These are phyloP conservation scores for Noturus placidus DNA, from an alignment of 2,113 vertebrate genomes.

Conservation along the genomic window DNA sequence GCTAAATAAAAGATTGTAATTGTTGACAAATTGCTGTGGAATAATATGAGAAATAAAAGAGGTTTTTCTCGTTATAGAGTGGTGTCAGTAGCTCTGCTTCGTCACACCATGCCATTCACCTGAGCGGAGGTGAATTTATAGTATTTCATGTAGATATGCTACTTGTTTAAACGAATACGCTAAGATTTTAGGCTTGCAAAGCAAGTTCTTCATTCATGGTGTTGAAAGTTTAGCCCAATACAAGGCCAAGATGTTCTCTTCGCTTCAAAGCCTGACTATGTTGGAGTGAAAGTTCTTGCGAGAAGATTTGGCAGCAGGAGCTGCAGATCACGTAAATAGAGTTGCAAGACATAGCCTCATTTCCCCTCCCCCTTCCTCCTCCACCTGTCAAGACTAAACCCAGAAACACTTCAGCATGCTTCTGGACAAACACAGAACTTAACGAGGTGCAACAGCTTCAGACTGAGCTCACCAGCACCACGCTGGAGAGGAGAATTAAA, in stretches of 20 bases:
- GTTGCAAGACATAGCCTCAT: not conserved
- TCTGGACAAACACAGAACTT: slow-evolving; percentile 6
- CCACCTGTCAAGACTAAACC: slow-evolving; percentile 12
- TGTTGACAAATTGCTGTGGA: too few species aligned
- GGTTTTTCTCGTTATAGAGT: too few species aligned
- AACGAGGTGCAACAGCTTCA: slow-evolving; percentile 12
- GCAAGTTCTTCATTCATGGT: not conserved
- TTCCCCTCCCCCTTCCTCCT: not conserved
- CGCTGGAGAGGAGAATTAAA: not conserved
- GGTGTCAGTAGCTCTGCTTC: too few species aligned
- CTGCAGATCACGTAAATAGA: slow-evolving; percentile 10
- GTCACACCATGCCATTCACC: too few species aligned
- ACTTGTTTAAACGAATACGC: not conserved
- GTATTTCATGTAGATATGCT: too few species aligned
- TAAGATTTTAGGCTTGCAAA: not conserved
- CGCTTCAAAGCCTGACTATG: not conserved
- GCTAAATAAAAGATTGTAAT: too few species aligned
- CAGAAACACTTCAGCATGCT: slow-evolving; percentile 1
- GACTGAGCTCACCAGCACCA: not conserved
- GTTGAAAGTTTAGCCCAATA: not conserved
- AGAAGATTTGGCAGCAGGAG: not conserved
- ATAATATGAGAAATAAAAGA: too few species aligned
- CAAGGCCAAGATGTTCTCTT: not conserved
- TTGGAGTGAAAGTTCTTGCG: not conserved
- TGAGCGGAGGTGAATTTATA: too few species aligned